A percentile compares a stretch with the other conserved stretches of the same genome.
phyloP scores from a whole-genome alignment of 35 echinoderm and acorn worm species.

The Lytechinus variegatus region DNA sequence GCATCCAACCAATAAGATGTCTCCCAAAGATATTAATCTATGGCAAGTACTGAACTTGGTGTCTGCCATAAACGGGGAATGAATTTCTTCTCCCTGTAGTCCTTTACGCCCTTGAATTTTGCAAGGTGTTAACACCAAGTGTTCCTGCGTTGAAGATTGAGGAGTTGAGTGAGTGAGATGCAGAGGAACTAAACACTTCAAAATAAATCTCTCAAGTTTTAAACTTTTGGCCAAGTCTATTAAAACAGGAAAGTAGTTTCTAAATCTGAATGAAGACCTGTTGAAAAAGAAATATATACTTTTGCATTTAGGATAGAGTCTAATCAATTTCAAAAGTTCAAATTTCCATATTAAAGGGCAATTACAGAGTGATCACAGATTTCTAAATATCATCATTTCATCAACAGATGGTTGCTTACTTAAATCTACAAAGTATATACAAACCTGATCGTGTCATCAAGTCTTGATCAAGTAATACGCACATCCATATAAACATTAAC shows the following conservation, averaged over 20 bases:
- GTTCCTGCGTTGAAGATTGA: not conserved
- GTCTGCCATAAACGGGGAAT: not conserved
- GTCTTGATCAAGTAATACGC: too few relatives aligned
- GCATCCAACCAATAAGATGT: not conserved
- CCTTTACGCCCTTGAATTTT: not conserved
- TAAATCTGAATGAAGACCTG: too few relatives aligned
- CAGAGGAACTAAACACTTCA: not conserved
- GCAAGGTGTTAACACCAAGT: slow-evolving; percentile 1
- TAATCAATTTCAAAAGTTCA: too few relatives aligned
- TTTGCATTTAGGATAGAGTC: too few relatives aligned
- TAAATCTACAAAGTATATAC: too few relatives aligned
- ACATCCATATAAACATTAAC: too few relatives aligned
- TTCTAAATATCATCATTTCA: not conserved
- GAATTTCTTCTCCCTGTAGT: not conserved
- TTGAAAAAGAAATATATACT: too few relatives aligned
- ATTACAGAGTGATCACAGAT: not conserved
- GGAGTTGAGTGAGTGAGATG: not conserved
- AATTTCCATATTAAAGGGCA: not conserved
- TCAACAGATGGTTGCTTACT: too few relatives aligned
- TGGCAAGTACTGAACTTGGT: not conserved
- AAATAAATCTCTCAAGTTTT: not conserved
- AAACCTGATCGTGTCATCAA: too few relatives aligned
- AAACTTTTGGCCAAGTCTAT: not conserved
- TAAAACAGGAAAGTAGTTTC: too few relatives aligned
- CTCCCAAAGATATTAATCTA: not conserved